Conservation (phyloP, 92 coral and sea anemone species). For the Parazoanthus darwini region DNA sequence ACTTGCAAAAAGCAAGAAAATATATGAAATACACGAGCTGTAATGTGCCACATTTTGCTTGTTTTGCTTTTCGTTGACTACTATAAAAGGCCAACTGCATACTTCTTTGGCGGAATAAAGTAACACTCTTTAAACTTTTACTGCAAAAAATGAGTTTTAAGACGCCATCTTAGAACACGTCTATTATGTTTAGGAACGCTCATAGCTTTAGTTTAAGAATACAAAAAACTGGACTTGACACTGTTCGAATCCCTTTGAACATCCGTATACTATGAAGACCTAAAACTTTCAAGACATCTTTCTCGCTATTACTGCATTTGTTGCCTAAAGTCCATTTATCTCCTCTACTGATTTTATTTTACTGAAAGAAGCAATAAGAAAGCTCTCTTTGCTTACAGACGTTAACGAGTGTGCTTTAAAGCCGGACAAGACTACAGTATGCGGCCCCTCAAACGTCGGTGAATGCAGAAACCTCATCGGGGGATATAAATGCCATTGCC, state of each 20-base stretch:
- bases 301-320: background rate
- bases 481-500: conserved; percentile 52
- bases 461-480: conserved; percentile 53
- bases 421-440: background rate
- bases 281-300: background rate
- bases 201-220: background rate
- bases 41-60: no score
- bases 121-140: no score
- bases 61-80: no score
- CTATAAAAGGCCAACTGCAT: no score
- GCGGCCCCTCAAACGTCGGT: conserved; percentile 24
- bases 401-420: conserved; percentile 18
- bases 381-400: background rate
- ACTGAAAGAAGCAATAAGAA: background rate
- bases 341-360: background rate
- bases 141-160: no score
- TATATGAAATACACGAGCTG: no score
- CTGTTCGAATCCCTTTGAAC: no score
- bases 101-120: no score
- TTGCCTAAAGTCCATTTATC: background rate
- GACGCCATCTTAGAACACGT: no score
- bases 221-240: background rate
- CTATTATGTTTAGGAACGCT: background rate
- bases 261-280: background rate
- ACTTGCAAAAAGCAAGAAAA: no score